A percentile compares a stretch with the other conserved stretches of the same genome.
Conservation (phyloP, 30 jellyfish, hydroid and myxozoan species). For the Nemopilema nomurai region DNA sequence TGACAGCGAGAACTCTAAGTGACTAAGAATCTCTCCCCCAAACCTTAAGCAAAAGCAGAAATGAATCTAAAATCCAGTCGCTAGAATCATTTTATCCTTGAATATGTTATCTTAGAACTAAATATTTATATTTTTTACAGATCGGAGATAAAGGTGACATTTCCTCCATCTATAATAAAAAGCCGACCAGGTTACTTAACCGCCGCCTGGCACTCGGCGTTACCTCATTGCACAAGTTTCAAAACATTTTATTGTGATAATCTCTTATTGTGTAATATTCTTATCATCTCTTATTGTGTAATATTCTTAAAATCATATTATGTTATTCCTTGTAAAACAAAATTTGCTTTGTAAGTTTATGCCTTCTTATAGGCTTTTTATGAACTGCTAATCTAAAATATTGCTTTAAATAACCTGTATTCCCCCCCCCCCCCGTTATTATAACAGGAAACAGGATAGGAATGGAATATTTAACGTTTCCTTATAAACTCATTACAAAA, state of each 20-base stretch:
- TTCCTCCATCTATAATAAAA: too few relatives aligned
- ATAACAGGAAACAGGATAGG: background rate
- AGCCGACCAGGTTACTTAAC: too few relatives aligned
- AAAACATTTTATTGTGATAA: background rate
- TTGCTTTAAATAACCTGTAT: too few relatives aligned
- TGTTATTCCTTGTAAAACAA: background rate
- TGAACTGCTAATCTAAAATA: too few relatives aligned
- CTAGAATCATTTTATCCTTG: background rate
- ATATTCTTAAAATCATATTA: background rate
- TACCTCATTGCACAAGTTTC: too few relatives aligned
- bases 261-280: background rate
- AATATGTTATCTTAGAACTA: background rate
- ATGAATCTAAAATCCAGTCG: background rate
- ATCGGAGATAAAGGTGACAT: background rate
- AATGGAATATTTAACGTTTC: background rate
- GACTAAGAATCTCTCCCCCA: background rate
- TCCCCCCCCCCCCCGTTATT: background rate
- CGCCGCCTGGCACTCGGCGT: too few relatives aligned
- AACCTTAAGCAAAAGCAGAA: background rate
- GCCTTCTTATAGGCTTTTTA: background rate
- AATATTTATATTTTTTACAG: background rate
- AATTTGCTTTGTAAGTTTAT: background rate
- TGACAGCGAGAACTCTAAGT: background rate
- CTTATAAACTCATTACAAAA: background rate
- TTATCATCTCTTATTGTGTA: background rate